These are phyloP conservation scores for Venturia canescens DNA, from an alignment of 1,140 invertebrate genomes.

Conservation along the genomic window DNA sequence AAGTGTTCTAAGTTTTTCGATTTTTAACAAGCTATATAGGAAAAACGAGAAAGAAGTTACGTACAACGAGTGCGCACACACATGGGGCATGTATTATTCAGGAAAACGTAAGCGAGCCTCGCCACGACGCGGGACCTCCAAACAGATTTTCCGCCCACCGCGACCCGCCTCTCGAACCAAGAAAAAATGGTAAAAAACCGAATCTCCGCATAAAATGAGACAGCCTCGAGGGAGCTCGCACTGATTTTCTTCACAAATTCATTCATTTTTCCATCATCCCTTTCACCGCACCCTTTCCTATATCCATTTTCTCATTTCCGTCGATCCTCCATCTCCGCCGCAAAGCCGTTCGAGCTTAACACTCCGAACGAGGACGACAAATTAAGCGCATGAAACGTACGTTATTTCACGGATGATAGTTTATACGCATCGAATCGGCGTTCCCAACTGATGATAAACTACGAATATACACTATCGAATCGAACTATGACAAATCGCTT, in stretches of 20 bases:
- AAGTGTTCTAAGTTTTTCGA: conserved; percentile 18
- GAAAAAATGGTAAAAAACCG: not conserved
- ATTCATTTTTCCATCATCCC: not conserved
- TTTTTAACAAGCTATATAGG: conserved; percentile 1
- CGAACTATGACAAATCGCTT: conserved; percentile 21
- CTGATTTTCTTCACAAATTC: not conserved
- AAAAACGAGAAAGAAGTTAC: not conserved
- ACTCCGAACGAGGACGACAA: no score
- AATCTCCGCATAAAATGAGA: not conserved
- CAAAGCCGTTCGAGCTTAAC: no score
- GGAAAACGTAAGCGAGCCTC: conserved; percentile 36
- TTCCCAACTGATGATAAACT: conserved; percentile 3
- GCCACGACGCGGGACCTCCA: not conserved
- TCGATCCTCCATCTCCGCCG: no score
- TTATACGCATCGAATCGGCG: no score
- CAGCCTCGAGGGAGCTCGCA: not conserved
- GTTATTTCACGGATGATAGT: no score
- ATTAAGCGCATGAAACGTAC: not conserved
- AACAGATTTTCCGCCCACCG: conserved; percentile 12
- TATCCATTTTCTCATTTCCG: no score
- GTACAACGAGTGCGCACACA: not conserved
- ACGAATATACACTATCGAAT: conserved; percentile 11
- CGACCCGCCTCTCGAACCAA: not conserved
- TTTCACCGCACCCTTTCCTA: no score
- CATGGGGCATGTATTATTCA: conserved; percentile 37